These are phyloP conservation scores for Danio albolineatus DNA, from an alignment of 2,797 vertebrate species.

Conservation along the genomic window DNA sequence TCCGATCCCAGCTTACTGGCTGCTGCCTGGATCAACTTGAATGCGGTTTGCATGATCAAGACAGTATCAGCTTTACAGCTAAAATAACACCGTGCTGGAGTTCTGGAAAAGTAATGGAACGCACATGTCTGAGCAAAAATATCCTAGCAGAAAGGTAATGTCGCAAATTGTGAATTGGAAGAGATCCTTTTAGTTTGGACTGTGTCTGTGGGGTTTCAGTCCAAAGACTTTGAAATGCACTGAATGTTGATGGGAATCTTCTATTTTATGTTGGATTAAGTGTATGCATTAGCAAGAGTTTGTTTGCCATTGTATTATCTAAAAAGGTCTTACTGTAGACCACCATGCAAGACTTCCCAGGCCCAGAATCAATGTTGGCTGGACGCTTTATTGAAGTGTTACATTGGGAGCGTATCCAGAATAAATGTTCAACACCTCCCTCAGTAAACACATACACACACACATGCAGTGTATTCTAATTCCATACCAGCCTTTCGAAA, in stretches of 20 bases:
- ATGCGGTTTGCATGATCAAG: slow-evolving; percentile 55
- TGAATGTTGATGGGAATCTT: not conserved
- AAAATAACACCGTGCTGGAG: slow-evolving; percentile 65
- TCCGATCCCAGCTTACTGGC: slow-evolving; percentile 66
- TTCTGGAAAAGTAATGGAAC: slow-evolving; percentile 59
- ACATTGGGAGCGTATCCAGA: slow-evolving; percentile 75
- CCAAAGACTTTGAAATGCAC: slow-evolving; percentile 1
- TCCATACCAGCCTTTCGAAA: not conserved
- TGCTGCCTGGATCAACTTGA: slow-evolving; percentile 59
- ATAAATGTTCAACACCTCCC: slow-evolving; percentile 55
- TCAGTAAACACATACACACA: slow-evolving; percentile 63
- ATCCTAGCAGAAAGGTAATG: slow-evolving; percentile 52
- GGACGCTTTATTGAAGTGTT: slow-evolving; percentile 70
- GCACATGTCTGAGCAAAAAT: slow-evolving; percentile 55
- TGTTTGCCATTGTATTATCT: slow-evolving; percentile 25
- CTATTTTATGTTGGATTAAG: slow-evolving; percentile 11
- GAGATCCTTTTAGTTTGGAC: slow-evolving; percentile 25
- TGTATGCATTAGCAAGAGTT: not conserved
- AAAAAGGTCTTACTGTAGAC: slow-evolving; percentile 56
- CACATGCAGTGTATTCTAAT: slow-evolving; percentile 37
- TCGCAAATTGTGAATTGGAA: slow-evolving; percentile 37
- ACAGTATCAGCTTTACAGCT: slow-evolving; percentile 65
- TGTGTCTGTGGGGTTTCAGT: slow-evolving; percentile 1
- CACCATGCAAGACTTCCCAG: slow-evolving; percentile 54
- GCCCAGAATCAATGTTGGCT: slow-evolving; percentile 61